A percentile compares a stretch with the other conserved stretches of the same genome.
Evolutionary conservation across 1,140 invertebrate genomes (phyloP).

Genomic region (Nephila pilipes): DNA sequence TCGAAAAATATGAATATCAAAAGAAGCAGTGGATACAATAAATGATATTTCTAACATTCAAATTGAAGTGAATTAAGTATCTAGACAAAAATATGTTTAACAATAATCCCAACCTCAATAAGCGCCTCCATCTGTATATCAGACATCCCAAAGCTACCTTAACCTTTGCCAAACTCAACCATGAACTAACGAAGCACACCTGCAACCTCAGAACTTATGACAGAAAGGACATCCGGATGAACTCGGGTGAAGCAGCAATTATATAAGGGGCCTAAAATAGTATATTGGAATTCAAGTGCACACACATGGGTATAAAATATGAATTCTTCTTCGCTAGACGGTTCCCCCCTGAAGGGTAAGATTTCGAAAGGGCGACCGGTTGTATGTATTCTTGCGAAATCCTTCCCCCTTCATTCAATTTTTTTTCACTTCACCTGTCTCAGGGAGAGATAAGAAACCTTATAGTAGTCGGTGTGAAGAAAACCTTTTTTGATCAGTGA

Average conservation of each 20-base stretch:
- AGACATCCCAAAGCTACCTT: too few relatives aligned
- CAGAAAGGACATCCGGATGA: constrained; percentile 20
- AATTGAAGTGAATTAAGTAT: too few relatives aligned
- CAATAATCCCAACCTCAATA: too few relatives aligned
- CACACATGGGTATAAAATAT: background rate
- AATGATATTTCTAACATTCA: too few relatives aligned
- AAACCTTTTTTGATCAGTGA: background rate
- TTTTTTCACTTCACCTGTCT: background rate
- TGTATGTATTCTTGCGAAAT: constrained; percentile 35
- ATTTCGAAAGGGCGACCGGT: constrained; percentile 39
- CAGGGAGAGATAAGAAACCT: background rate
- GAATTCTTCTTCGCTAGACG: constrained; percentile 21
- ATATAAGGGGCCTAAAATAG: constrained; percentile 34
- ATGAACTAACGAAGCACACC: background rate
- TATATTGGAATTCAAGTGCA: constrained; percentile 17
- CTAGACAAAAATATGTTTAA: too few relatives aligned
- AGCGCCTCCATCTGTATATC: too few relatives aligned
- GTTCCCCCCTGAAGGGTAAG: background rate
- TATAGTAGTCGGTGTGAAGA: background rate
- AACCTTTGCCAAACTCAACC: background rate
- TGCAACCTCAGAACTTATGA: background rate
- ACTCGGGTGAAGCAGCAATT: background rate
- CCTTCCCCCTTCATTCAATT: background rate
- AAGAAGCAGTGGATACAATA: too few relatives aligned
- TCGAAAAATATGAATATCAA: too few relatives aligned